Evolutionary conservation across 2,113 vertebrate species (phyloP), one percentile per base, ranked within the genome.

Genomic region (Neogale vison): DNA sequence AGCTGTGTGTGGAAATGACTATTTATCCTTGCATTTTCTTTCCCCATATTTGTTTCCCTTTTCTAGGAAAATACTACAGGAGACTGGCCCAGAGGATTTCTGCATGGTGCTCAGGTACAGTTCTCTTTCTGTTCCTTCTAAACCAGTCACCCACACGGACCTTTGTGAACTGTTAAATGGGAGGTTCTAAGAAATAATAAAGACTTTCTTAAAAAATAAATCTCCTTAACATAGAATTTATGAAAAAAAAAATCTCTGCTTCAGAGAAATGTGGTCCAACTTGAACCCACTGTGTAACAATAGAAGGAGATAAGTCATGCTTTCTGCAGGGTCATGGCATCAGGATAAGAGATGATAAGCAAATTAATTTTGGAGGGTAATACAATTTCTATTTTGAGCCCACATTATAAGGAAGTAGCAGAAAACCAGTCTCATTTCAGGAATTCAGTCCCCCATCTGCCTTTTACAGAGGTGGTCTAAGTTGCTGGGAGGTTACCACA

Each of bases 241-340:
- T 8, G 42, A 26, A 86, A 65, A 45, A n/a, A 63, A 63, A 39
- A 14, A 26, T 31, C 24, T 31, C 20, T 88, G 18, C 36, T 90
- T 93, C 63, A 59, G 82, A 96, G 50, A 95, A 93, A 77, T 52
- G 9, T 72, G 29, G 24, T 45, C 81, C 26, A 88, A 82, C 20
- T 83, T 59, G 29, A 65, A 71, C 18, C 13, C 21, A 69, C 52
- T 72, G 61, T 15, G 29, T 45, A 77, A 89, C 31, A 74, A 47
- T 31, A 18, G 57, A 67, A 96, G 24, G 34, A 34, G 57, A 45
- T 15, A 52, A 74, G 17, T 45, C 29, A 61, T 65, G 61, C 52
- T 80, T 88, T 88, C 39, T 84, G 13, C 1, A 17, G 18, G n/a
- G 21, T 69, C 95, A 42, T 24, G 21, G 11, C 34, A 3, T n/a